phyloP scores from a whole-genome alignment of 2,113 vertebrate species.

The Equus przewalskii region DNA sequence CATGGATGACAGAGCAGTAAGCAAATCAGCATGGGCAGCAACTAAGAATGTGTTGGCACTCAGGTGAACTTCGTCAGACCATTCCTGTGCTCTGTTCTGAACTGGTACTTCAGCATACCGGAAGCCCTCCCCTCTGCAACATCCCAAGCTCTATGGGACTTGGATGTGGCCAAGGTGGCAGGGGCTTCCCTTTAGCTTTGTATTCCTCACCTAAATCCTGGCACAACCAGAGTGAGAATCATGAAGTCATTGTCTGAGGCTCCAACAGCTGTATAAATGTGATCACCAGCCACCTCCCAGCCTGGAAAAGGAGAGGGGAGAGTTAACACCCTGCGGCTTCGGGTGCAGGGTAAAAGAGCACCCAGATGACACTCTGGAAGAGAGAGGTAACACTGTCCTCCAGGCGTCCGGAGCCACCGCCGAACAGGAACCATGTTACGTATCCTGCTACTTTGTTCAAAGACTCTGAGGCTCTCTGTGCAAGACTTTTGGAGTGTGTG shows the following conservation, averaged over 20 bases:
- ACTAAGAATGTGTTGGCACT: neutral
- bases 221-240: conserved; percentile 92
- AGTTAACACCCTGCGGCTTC: neutral
- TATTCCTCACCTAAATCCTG: conserved; percentile 95
- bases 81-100: neutral
- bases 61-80: neutral
- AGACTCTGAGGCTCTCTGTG: neutral
- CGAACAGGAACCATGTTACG: neutral
- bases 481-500: neutral
- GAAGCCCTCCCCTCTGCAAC: neutral
- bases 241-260: conserved; percentile 94
- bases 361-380: neutral
- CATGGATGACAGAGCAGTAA: neutral
- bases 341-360: neutral
- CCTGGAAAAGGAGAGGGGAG: conserved; percentile 86
- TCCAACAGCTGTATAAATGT: conserved; percentile 94
- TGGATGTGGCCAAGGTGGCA: neutral
- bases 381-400: neutral
- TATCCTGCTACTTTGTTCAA: neutral
- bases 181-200: neutral
- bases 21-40: too few relatives aligned
- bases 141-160: neutral
- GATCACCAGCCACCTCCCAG: conserved; percentile 97
- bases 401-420: neutral
- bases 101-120: neutral